Percentiles rank a stretch among this genome's conserved stretches.
phyloP scores from a whole-genome alignment of 2,888 invertebrate genomes.

The Stenotaenia linearis region DNA sequence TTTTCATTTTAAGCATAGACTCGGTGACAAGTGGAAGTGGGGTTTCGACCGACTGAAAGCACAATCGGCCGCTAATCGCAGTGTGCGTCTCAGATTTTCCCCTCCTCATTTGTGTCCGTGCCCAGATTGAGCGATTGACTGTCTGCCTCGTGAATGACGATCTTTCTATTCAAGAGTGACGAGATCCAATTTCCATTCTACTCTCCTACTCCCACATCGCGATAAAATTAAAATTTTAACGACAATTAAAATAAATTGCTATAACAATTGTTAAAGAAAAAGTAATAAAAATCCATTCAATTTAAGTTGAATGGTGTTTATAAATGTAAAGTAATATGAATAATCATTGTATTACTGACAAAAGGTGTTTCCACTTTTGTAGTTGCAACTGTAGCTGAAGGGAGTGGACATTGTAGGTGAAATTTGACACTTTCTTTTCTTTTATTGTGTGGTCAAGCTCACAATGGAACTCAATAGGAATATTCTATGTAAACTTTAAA shows the following conservation, averaged over 20 bases:
- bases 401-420: neutral
- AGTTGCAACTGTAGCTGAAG: conserved; percentile 12
- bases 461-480: neutral
- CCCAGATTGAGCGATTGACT: conserved; percentile 22
- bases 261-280: no score
- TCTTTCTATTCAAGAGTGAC: conserved; percentile 8
- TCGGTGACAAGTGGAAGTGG: conserved; percentile 26
- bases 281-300: neutral
- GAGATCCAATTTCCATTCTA: neutral
- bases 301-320: neutral
- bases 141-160: conserved; percentile 19
- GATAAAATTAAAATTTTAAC: neutral
- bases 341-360: neutral
- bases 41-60: neutral
- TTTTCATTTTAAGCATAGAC: conserved; percentile 26
- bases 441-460: neutral
- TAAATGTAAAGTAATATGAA: conserved; percentile 3
- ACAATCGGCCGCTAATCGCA: conserved; percentile 23
- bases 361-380: neutral
- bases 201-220: neutral
- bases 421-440: neutral
- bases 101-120: conserved; percentile 5
- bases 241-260: neutral
- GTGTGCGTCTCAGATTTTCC: conserved; percentile 14
- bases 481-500: neutral